Conservation (phyloP, 1,140 invertebrate genomes). For the Sarcophaga bullata region DNA sequence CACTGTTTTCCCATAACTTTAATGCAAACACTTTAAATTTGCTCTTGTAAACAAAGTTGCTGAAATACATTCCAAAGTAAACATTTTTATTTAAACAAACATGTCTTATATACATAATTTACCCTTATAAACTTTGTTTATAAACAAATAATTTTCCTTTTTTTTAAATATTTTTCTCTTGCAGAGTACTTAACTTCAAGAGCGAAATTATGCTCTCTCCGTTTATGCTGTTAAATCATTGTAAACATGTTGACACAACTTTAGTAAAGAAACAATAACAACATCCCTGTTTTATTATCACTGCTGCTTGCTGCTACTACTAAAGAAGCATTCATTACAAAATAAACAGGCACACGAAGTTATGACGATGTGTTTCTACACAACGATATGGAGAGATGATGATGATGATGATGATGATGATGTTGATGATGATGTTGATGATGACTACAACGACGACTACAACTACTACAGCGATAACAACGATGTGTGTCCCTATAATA, state of each 20-base stretch:
- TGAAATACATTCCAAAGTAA: neutral
- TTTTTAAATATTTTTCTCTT: too few species aligned
- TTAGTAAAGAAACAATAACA: neutral
- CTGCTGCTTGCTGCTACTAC: neutral
- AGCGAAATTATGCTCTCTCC: neutral
- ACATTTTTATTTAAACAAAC: too few species aligned
- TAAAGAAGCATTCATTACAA: neutral
- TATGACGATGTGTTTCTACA: constrained; percentile 23
- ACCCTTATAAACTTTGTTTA: too few species aligned
- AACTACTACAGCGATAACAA: too few species aligned
- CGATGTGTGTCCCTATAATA: too few species aligned
- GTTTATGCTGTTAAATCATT: neutral
- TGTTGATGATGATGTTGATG: neutral
- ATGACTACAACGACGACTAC: neutral
- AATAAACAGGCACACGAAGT: constrained; percentile 21
- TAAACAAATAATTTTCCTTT: too few species aligned
- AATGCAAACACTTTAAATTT: neutral
- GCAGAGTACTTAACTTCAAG: too few species aligned
- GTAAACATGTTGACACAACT: constrained; percentile 15
- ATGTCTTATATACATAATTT: too few species aligned
- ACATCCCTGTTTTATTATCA: constrained; percentile 3
- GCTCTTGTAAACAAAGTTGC: neutral
- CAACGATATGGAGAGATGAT: constrained; percentile 1
- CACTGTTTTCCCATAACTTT: too few species aligned
- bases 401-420: neutral